Base-by-base conservation (phyloP, 2,113 vertebrate genomes). In the Trogon surrucura region DNA sequence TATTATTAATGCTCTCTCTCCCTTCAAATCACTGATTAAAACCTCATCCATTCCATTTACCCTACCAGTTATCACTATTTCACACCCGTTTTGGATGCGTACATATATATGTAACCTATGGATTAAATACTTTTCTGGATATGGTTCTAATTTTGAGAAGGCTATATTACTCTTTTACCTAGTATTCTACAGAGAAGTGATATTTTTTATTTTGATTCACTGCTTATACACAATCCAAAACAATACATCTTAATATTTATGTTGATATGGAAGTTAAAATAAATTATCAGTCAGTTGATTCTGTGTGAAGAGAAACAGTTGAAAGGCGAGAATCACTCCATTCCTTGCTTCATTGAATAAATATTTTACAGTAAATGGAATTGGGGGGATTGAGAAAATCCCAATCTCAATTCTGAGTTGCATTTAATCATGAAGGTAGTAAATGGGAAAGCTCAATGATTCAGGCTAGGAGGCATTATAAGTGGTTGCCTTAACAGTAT, bases 1-100 rank as follows among this genome's bases (percentile, higher is more conserved):
- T 88, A 32, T 72, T 75, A 72, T 44, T 85, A 79, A 80, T 56
- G 20, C 1, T 32, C 14, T 34, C 53, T 51, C 41, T 89, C 10
- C 44, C 84, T 94, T 90, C 75, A 93, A 86, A 93, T 64, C 11
- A 62, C 34, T 91, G 56, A 54, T 83, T 86, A 77, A 96, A 90
- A 84, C 0, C 44, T 83, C 62, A 74, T 71, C 44, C 41, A 64
- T 93, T 92, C 61, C 58, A 77, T 51, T 81, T 77, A n/a, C n/a
- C 48, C 30, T 61, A 64, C n/a, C 38, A 78, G 14, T 29, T 74
- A 79, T 41, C n/a, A 56, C 2, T 32, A 17, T 54, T 10, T 89
- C 64, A 80, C 25, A 90, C 10, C 38, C 66, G 29, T 56, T 80
- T 22, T 83, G 25, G 19, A 3, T 41, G 4, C 54, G 5, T n/a